Conservation (phyloP, 2,797 vertebrate genomes). For the Toxotes lorentzi region DNA sequence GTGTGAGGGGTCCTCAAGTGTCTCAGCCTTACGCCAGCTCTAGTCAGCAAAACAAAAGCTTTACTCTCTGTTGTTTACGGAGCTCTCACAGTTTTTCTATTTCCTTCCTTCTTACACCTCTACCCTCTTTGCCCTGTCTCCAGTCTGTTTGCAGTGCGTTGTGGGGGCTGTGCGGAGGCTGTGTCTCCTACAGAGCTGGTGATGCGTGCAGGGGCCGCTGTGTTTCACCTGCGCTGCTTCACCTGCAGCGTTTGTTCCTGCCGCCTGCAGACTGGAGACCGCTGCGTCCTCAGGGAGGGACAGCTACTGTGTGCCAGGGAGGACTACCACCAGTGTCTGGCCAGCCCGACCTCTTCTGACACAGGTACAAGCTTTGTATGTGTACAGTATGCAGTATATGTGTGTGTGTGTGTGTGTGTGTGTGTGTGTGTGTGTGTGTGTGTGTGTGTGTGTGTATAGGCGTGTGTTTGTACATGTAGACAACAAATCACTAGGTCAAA, state of each 20-base stretch:
- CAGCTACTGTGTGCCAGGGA: slow-evolving; percentile 93
- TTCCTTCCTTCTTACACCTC: slow-evolving; percentile 9
- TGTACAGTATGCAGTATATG: not conserved
- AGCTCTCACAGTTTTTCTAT: slow-evolving; percentile 36
- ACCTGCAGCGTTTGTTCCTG: slow-evolving; percentile 94
- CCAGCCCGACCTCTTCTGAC: slow-evolving; percentile 91
- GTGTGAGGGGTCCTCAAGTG: slow-evolving; percentile 44
- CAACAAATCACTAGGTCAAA: not conserved
- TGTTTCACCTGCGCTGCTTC: slow-evolving; percentile 97
- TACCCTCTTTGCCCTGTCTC: slow-evolving; percentile 10
- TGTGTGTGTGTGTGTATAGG: not conserved
- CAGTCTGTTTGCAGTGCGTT: slow-evolving; percentile 93
- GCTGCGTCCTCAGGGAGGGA: slow-evolving; percentile 94
- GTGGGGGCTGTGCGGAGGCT: slow-evolving; percentile 89
- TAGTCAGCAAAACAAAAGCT: slow-evolving; percentile 54
- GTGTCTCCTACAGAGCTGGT: slow-evolving; percentile 93
- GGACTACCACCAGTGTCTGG: slow-evolving; percentile 90
- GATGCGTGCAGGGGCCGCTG: slow-evolving; percentile 91
- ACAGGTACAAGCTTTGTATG: slow-evolving; percentile 84
- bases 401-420: not conserved
- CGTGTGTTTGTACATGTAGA: not conserved
- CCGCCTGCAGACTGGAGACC: slow-evolving; percentile 93
- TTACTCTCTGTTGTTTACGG: slow-evolving; percentile 42
- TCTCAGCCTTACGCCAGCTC: slow-evolving; percentile 26
- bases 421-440: not conserved